Conservation (phyloP, 1,140 invertebrate species). For the Drosophila asahinai region DNA sequence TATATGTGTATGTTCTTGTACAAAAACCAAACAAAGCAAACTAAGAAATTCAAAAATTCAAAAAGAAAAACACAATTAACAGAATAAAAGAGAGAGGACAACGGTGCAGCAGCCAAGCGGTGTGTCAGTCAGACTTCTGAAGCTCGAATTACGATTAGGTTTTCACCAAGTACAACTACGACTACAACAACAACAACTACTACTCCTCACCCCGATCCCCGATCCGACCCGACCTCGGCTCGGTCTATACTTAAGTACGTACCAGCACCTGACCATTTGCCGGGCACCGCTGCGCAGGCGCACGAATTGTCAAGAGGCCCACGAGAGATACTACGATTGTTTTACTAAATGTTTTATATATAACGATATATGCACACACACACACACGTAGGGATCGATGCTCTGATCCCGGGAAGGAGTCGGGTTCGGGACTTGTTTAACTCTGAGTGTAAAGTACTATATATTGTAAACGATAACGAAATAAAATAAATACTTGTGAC, state of each 20-base stretch:
- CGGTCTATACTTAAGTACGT: constrained; percentile 52
- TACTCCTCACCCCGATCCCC: constrained; percentile 51
- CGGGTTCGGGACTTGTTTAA: constrained; percentile 40
- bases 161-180: constrained; percentile 62
- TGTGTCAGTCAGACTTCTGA: constrained; percentile 47
- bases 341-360: constrained; percentile 68
- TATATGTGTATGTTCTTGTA: constrained; percentile 74
- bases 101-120: constrained; percentile 51
- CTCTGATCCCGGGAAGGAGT: constrained; percentile 17
- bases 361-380: constrained; percentile 4
- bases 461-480: constrained; percentile 39
- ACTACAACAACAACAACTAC: constrained; percentile 21
- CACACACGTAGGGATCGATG: constrained; percentile 10
- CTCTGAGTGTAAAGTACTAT: constrained; percentile 53
- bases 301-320: constrained; percentile 57
- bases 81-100: constrained; percentile 23
- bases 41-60: constrained; percentile 15
- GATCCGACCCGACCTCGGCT: constrained; percentile 13
- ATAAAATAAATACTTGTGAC: constrained; percentile 47
- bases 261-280: constrained; percentile 29
- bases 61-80: constrained; percentile 40
- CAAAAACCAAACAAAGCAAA: constrained; percentile 48
- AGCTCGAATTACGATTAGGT: constrained; percentile 73
- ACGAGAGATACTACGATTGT: constrained; percentile 19
- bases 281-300: constrained; percentile 76